Evolutionary conservation across 2,888 invertebrate genomes (phyloP).

Genomic region (Eilema caniola): DNA sequence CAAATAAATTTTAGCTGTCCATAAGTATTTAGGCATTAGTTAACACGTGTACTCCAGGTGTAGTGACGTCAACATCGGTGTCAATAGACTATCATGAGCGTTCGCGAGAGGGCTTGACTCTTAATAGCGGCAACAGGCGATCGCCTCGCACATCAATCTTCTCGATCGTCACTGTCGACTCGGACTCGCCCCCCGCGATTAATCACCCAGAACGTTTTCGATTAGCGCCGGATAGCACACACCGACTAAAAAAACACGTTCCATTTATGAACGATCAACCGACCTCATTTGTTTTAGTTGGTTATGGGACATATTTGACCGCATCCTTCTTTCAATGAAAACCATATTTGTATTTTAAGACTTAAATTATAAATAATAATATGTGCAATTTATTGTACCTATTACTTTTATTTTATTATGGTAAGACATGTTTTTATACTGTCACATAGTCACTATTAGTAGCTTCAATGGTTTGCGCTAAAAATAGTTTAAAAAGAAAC

Average conservation of each 20-base stretch:
- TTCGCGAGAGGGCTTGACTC: conserved; percentile 60
- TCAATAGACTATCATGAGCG: conserved; percentile 57
- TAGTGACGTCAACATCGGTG: conserved; percentile 48
- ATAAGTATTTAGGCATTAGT: conserved; percentile 17
- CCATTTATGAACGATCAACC: conserved; percentile 70
- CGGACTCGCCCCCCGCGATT: conserved; percentile 77
- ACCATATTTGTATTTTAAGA: too few species aligned
- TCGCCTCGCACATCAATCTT: conserved; percentile 75
- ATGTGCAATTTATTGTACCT: neutral
- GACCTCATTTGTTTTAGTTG: conserved; percentile 58
- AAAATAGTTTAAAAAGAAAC: too few species aligned
- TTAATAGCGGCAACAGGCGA: conserved; percentile 67
- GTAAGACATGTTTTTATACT: too few species aligned
- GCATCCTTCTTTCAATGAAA: neutral
- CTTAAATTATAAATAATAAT: too few species aligned
- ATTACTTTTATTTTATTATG: neutral
- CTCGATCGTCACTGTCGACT: conserved; percentile 76
- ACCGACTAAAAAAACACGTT: conserved; percentile 64
- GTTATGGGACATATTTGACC: conserved; percentile 43
- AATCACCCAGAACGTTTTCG: conserved; percentile 83
- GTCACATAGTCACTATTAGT: too few species aligned
- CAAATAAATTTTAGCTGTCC: neutral
- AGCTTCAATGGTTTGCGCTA: too few species aligned
- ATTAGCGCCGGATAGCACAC: conserved; percentile 75
- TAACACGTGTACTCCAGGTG: conserved; percentile 42